Base-by-base conservation (phyloP, 2,113 vertebrate species). In the Dromas ardeola region DNA sequence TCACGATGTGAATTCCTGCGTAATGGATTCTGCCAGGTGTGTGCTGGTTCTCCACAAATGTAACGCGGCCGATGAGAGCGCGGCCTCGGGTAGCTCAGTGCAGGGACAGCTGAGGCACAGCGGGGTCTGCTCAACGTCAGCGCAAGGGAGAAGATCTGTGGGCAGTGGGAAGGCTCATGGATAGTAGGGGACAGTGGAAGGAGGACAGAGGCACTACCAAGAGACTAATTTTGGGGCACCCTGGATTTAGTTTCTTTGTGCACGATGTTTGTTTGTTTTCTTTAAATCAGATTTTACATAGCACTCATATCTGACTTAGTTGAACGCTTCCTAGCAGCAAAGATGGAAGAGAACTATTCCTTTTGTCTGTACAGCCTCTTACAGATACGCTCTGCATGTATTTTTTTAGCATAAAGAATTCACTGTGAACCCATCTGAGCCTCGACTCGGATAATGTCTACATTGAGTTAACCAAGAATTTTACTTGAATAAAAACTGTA, bases 361-460 rank as follows among this genome's bases (percentile, higher is more conserved):
- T 72, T 49, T 25, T 21, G 42, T 10, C 42, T 29, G 1, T 7
- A 2, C 25, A n/a, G 3, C 26, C 21, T 26, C 53, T 49, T 30
- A 8, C 32, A 25, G 15, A 9, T 14, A 11, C 1, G 9, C 34
- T 59, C 49, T 21, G 23, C 12, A 0, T 3, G 27, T 27, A 9
- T 3, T 43, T 42, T 32, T n/a, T 36, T 36, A 11, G 27, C 1
- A 0, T 49, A 40, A 53, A 61, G 21, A 42, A 47, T 55, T 81
- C 43, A 4, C 65, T 14, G 15, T 58, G 79, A 55, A 32, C 45
- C 38, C 3, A 0, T 3, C 66, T 8, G 27, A 38, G 53, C 53
- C 59, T 25, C 2, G 0, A 10, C 43, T 47, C 1, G 0, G 32
- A 3, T 15, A 5, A 23, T 1, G 1, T 7, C 34, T 65, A 2